These are phyloP conservation scores for Dioctria rufipes DNA, from an alignment of 2,888 invertebrate species.

Conservation along the genomic window DNA sequence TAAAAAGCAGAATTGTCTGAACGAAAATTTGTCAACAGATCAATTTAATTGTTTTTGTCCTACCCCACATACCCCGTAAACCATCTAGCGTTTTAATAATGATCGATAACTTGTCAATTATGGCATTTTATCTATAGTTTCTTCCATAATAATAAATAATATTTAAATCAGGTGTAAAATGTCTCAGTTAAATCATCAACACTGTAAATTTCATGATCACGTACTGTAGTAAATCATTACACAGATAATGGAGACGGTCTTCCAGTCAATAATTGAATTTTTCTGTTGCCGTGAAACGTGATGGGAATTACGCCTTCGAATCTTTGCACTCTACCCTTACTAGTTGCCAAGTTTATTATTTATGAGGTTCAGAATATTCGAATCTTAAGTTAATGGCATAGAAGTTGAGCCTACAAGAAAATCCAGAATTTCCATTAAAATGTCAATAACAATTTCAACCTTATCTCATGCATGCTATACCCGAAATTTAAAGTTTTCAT, in stretches of 20 bases:
- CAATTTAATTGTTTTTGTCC: too few relatives aligned
- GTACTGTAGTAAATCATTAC: conserved; percentile 41
- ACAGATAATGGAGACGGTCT: conserved; percentile 30
- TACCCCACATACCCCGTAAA: too few relatives aligned
- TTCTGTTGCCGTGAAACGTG: conserved; percentile 24
- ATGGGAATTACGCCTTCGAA: conserved; percentile 27
- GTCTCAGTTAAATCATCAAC: conserved; percentile 33
- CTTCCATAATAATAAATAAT: too few relatives aligned
- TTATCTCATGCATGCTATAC: neutral
- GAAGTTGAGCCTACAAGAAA: neutral
- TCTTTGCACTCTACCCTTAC: conserved; percentile 22
- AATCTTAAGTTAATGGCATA: conserved; percentile 13
- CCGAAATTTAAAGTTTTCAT: conserved; percentile 15
- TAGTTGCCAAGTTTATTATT: conserved; percentile 38
- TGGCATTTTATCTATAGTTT: too few relatives aligned
- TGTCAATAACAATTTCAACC: conserved; percentile 37
- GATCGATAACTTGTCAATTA: too few relatives aligned
- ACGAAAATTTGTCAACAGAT: too few relatives aligned
- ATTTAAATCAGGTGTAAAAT: conserved; percentile 8
- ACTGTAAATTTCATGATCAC: conserved; percentile 40
- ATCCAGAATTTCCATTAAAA: conserved; percentile 30
- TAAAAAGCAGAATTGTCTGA: too few relatives aligned
- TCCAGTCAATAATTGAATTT: conserved; percentile 31
- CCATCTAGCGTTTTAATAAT: too few relatives aligned
- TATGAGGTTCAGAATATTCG: conserved; percentile 38